phyloP scores from a whole-genome alignment of 92 coral and sea anemone genomes.

The Phenganax subtilis region DNA sequence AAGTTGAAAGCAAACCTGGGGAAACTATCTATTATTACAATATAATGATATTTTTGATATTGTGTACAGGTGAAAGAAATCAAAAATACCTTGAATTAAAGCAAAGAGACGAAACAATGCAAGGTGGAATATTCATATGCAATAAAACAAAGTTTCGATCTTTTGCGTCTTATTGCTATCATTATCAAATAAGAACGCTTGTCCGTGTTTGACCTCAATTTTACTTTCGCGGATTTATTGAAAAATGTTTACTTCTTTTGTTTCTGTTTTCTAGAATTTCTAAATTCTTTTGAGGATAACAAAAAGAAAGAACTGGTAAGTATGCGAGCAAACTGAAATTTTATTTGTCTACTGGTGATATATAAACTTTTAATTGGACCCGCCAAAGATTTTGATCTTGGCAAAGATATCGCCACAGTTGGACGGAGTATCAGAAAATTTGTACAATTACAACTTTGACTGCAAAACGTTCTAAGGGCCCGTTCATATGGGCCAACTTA shows the following conservation, averaged over 20 bases:
- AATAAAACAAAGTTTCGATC: too few species aligned
- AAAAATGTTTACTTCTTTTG: neutral
- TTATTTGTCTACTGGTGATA: neutral
- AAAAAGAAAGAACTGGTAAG: slow-evolving; percentile 74
- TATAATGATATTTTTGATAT: neutral
- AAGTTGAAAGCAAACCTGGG: neutral
- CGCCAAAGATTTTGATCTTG: neutral
- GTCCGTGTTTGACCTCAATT: too few species aligned
- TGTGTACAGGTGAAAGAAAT: slow-evolving; percentile 69
- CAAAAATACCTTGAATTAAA: slow-evolving; percentile 91
- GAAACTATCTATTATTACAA: neutral
- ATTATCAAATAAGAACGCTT: too few species aligned
- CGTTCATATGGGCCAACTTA: too few species aligned
- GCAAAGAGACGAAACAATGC: slow-evolving; percentile 95
- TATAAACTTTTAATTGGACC: neutral
- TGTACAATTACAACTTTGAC: too few species aligned
- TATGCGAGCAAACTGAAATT: neutral
- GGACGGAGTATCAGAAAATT: too few species aligned
- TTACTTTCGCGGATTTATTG: neutral
- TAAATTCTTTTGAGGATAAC: slow-evolving; percentile 86
- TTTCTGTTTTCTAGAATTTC: slow-evolving; percentile 56
- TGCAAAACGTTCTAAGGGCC: too few species aligned
- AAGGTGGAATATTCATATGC: slow-evolving; percentile 44
- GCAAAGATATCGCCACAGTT: too few species aligned
- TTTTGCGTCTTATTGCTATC: too few species aligned